Evolutionary conservation across 2,797 vertebrate species (phyloP).

Genomic region (Caiman crocodilus): DNA sequence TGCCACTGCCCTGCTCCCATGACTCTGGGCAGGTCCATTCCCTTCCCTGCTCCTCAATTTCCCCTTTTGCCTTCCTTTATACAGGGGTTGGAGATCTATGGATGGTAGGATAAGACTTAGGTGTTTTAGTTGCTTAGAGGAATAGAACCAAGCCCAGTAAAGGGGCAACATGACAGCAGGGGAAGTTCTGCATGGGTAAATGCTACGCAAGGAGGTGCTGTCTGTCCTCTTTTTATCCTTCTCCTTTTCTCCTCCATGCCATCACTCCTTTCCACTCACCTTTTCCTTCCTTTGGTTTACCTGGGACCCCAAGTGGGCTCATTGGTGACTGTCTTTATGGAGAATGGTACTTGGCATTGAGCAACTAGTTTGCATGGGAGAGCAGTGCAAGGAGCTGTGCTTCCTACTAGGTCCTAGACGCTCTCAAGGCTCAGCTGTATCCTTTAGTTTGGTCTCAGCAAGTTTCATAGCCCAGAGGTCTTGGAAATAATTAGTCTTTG

Average conservation of each 20-base stretch:
- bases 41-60: too few species aligned
- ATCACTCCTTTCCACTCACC: fast-evolving
- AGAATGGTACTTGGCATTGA: not conserved
- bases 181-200: not conserved
- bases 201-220: not conserved
- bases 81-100: too few species aligned
- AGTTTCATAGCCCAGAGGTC: not conserved
- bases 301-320: not conserved
- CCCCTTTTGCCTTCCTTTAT: not conserved
- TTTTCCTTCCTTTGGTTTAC: not conserved
- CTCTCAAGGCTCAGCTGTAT: not conserved
- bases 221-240: too few species aligned
- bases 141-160: not conserved
- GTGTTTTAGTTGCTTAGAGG: not conserved
- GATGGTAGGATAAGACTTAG: not conserved
- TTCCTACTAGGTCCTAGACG: not conserved
- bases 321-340: not conserved
- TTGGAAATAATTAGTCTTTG: not conserved
- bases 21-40: too few species aligned
- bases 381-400: not conserved
- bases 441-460: too few species aligned
- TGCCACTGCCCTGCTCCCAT: too few species aligned
- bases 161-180: not conserved
- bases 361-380: not conserved
- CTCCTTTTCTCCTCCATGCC: fast-evolving